Evolutionary conservation across 92 coral and sea anemone species (phyloP), one percentile per base, ranked within the genome.

Genomic region (Epizoanthus rinbou): DNA sequence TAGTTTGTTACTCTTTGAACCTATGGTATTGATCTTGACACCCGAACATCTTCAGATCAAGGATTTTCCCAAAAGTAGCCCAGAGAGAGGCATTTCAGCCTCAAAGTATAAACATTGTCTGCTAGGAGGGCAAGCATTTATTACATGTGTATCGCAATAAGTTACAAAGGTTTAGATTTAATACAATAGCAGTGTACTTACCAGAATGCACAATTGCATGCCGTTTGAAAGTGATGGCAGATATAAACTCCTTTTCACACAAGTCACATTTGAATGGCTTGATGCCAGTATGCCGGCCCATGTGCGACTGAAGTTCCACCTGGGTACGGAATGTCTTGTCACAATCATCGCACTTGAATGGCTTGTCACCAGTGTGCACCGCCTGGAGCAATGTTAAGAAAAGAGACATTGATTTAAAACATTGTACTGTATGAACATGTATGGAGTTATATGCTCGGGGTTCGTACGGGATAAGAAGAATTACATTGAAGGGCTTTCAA

Each of bases 181-280:
- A 74, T 11, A 84, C 16, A n/a, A 16, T 35, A 13, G 23, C 17
- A 9, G 19, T 62, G 14, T 47, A 22, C 88, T 39, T 65, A 93
- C 98, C 98, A 23, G 98, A 93, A 81, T 95, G 98, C 23, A 95
- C 98, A 75, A 95, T 95, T 28, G 95, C 97, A 73, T 95, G 98
- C 21, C 98, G 80, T 90, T 95, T 95, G 74, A 95, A 95, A 39
- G 98, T 95, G 80, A 95, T 94, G 60, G 98, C 91, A 10, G 98
- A 95, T 74, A 95, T 95, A 84, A 95, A 95, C 87, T 95, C 98
- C 87, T 95, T 95, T 35, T 89, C 92, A 66, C 98, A 95, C 69
- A 91, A 71, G 74, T 95, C 98, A 64, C 98, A 95, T 52, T 80
- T 91, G 78, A 91, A 95, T n/a, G 98, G 98, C 72, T 95, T 95